Evolutionary conservation across 2,113 vertebrate genomes (phyloP).

Genomic region (Erythrolamprus reginae): DNA sequence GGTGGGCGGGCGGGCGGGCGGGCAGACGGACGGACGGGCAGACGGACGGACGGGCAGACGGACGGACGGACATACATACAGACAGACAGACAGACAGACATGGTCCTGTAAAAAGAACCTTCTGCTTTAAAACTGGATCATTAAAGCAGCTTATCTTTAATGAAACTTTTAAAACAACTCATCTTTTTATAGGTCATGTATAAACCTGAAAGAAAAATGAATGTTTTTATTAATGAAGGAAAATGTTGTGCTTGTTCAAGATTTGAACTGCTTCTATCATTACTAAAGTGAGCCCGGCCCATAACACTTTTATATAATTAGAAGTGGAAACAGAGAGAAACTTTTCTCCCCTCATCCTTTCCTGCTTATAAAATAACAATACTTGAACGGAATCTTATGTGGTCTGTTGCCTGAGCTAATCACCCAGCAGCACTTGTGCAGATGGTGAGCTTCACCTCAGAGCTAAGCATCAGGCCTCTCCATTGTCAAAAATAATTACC

Average conservation of each 20-base stretch:
- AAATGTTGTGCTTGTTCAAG: not conserved
- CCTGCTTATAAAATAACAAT: conserved; percentile 3
- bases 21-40: no score
- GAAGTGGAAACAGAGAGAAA: not conserved
- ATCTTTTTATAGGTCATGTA: not conserved
- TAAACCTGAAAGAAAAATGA: not conserved
- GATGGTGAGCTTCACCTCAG: conserved; percentile 51
- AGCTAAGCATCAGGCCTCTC: conserved; percentile 49
- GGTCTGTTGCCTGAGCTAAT: conserved; percentile 52
- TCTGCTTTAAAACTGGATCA: not conserved
- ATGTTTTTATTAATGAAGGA: not conserved
- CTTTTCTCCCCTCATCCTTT: conserved; percentile 5
- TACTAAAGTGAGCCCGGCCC: not conserved
- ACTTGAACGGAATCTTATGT: conserved; percentile 35
- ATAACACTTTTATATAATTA: not conserved
- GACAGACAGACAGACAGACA: not conserved
- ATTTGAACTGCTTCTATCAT: not conserved
- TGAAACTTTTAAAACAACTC: not conserved
- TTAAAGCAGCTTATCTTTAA: not conserved
- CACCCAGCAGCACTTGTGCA: conserved; percentile 48
- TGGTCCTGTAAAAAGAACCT: not conserved
- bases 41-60: not conserved
- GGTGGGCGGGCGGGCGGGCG: no score
- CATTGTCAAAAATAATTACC: conserved; percentile 59
- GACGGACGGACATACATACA: not conserved